A percentile compares a stretch with the other conserved stretches of the same genome.
These are phyloP conservation scores for Oligia fasciuncula DNA, from an alignment of 2,888 invertebrate genomes.

Conservation along the genomic window DNA sequence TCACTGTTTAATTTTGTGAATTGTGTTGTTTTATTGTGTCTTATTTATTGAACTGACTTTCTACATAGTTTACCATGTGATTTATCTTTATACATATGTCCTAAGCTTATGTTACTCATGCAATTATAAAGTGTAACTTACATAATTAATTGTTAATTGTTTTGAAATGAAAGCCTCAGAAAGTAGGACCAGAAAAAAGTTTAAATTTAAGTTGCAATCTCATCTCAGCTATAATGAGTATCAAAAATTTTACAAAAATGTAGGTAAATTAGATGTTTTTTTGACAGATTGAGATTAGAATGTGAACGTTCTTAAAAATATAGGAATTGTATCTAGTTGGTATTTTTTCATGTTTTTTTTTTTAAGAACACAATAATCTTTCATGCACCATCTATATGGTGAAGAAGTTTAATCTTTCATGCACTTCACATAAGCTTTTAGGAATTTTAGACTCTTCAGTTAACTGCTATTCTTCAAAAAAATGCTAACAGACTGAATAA, in stretches of 20 bases:
- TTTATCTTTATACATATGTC: not conserved
- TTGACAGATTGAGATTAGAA: not conserved
- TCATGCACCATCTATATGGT: not conserved
- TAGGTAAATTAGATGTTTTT: not conserved
- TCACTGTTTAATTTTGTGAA: slow-evolving; percentile 40
- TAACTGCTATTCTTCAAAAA: not conserved
- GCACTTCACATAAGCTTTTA: not conserved
- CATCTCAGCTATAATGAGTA: not conserved
- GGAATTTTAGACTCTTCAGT: not conserved
- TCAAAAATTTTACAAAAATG: not conserved
- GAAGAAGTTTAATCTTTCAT: not conserved
- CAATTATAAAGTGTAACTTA: not conserved
- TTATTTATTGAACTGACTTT: not conserved
- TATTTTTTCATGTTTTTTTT: not conserved
- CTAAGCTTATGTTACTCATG: not conserved
- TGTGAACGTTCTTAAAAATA: not conserved
- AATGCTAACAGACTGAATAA: not conserved
- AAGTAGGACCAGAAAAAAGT: no score
- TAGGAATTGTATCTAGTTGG: not conserved
- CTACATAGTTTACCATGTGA: not conserved
- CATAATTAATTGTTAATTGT: not conserved
- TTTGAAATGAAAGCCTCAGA: not conserved
- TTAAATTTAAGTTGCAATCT: not conserved
- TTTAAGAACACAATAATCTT: not conserved
- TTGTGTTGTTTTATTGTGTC: slow-evolving; percentile 16